A percentile compares a stretch with the other conserved stretches of the same genome.
These are phyloP conservation scores for Xestobium rufovillosum DNA, from an alignment of 2,888 invertebrate species.

Conservation along the genomic window DNA sequence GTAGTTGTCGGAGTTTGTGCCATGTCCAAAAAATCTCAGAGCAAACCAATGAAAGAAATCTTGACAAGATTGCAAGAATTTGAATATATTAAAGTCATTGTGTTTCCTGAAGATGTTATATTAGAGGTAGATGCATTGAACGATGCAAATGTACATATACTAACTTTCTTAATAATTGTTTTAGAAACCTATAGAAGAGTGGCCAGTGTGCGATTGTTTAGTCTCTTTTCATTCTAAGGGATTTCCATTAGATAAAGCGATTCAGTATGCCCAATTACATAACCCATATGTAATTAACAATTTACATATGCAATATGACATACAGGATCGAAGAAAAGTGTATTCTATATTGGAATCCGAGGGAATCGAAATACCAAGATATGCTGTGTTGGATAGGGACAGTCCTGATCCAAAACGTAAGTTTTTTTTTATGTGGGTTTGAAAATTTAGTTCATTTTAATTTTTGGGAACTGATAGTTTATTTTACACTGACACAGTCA, in stretches of 20 bases:
- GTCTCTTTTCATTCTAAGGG: constrained; percentile 98
- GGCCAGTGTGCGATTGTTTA: constrained; percentile 96
- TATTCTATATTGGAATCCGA: constrained; percentile 89
- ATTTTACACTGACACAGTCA: too few relatives aligned
- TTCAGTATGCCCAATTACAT: constrained; percentile 87
- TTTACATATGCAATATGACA: constrained; percentile 96
- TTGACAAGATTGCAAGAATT: constrained; percentile 92
- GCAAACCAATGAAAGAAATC: constrained; percentile 99
- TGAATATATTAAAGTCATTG: constrained; percentile 89
- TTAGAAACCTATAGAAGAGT: constrained; percentile 90
- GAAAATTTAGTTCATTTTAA: constrained; percentile 1
- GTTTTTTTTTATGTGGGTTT: constrained; percentile 31
- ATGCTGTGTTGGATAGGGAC: constrained; percentile 93
- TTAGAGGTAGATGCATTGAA: constrained; percentile 58
- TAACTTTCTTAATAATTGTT: constrained; percentile 21
- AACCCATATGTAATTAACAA: constrained; percentile 98
- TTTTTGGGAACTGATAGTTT: too few relatives aligned
- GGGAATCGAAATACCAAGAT: constrained; percentile 95
- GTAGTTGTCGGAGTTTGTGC: constrained; percentile 98
- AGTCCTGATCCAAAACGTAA: constrained; percentile 84
- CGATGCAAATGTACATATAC: neutral
- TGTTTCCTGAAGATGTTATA: constrained; percentile 95
- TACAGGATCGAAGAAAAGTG: constrained; percentile 91
- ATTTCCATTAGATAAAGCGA: constrained; percentile 96
- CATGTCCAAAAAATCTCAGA: constrained; percentile 98